A percentile compares a stretch with the other conserved stretches of the same genome.
Conservation (phyloP, 2,888 invertebrate species). For the Patella depressa region DNA sequence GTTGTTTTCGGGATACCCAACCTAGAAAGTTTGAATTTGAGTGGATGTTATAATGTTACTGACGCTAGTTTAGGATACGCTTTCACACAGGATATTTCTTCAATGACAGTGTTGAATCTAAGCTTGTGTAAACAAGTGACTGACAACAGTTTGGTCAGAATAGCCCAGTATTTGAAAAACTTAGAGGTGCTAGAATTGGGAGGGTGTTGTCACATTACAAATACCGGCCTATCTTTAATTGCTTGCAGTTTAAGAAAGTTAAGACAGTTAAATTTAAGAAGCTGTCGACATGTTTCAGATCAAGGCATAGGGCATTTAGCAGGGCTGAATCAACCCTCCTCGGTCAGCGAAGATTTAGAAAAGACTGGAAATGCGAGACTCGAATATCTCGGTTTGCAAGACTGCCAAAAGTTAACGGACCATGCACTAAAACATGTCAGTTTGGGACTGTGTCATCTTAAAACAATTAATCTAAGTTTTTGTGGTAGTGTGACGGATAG, state of each 20-base stretch:
- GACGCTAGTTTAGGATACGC: slow-evolving; percentile 88
- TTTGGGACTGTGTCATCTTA: slow-evolving; percentile 83
- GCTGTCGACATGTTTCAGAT: slow-evolving; percentile 93
- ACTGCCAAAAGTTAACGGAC: slow-evolving; percentile 94
- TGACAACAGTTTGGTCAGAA: slow-evolving; percentile 88
- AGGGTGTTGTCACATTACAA: slow-evolving; percentile 92
- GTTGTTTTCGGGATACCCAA: slow-evolving; percentile 89
- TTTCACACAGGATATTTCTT: slow-evolving; percentile 81
- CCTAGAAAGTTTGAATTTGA: slow-evolving; percentile 88
- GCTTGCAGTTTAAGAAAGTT: slow-evolving; percentile 90
- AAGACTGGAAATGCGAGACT: slow-evolving; percentile 77
- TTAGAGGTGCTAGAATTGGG: slow-evolving; percentile 90
- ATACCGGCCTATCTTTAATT: slow-evolving; percentile 86
- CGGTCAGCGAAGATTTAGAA: slow-evolving; percentile 10
- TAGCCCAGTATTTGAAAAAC: slow-evolving; percentile 86
- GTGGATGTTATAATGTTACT: slow-evolving; percentile 93
- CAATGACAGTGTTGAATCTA: slow-evolving; percentile 85
- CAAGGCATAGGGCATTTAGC: slow-evolving; percentile 90
- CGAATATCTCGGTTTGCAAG: slow-evolving; percentile 90
- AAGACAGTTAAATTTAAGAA: slow-evolving; percentile 87
- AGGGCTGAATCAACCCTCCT: slow-evolving; percentile 70
- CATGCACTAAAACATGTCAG: slow-evolving; percentile 89
- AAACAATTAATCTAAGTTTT: slow-evolving; percentile 92
- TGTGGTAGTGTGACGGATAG: slow-evolving; percentile 95
- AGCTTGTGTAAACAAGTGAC: slow-evolving; percentile 95